Evolutionary conservation across 2,797 vertebrate genomes (phyloP).

Genomic region (Hydrolagus colliei): DNA sequence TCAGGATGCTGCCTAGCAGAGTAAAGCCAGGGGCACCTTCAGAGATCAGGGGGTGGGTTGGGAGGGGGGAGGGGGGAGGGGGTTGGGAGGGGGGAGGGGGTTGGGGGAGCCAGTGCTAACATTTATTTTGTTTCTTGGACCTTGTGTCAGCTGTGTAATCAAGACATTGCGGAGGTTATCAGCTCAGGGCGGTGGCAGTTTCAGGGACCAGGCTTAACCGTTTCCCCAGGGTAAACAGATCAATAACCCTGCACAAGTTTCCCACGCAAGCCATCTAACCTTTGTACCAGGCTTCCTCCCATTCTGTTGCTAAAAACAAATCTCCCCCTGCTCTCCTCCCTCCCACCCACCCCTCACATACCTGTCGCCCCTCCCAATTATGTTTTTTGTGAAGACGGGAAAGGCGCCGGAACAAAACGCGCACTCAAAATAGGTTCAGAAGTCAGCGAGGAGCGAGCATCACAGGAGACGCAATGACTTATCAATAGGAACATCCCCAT

Average conservation of each 20-base stretch:
- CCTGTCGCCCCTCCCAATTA: too few relatives aligned
- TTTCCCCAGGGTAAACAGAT: not conserved
- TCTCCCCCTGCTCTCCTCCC: too few relatives aligned
- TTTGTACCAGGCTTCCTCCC: too few relatives aligned
- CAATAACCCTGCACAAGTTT: not conserved
- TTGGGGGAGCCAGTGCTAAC: slow-evolving; percentile 34
- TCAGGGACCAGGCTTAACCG: not conserved
- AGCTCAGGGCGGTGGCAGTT: not conserved
- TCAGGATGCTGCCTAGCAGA: slow-evolving; percentile 32
- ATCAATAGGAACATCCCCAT: not conserved
- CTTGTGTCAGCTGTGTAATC: not conserved
- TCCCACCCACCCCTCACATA: too few relatives aligned
- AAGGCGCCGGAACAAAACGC: not conserved
- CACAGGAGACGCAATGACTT: not conserved
- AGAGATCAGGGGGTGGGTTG: not conserved
- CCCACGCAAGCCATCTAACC: too few relatives aligned
- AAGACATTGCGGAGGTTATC: not conserved
- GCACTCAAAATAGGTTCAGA: not conserved
- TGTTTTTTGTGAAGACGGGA: not conserved
- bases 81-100: too few relatives aligned
- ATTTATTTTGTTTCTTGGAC: slow-evolving; percentile 35
- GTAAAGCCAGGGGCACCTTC: slow-evolving; percentile 39
- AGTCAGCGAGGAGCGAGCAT: not conserved
- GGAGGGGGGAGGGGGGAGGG: too few relatives aligned
- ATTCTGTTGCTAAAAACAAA: too few relatives aligned